phyloP scores from a whole-genome alignment of 2,113 vertebrate genomes.

The Epinephelus lanceolatus region DNA sequence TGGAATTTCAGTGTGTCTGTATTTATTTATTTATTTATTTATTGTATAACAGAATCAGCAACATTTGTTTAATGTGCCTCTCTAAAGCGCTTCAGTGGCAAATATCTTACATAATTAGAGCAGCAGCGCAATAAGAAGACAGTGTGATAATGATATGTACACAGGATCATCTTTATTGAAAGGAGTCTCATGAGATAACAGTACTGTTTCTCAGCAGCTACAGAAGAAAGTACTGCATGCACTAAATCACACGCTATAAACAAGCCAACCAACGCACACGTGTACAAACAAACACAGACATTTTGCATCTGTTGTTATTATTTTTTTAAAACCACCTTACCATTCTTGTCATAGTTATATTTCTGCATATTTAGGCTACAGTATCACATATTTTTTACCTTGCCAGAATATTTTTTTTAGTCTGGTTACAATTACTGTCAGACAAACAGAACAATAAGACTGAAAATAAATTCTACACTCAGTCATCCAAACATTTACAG shows the following conservation, averaged over 20 bases:
- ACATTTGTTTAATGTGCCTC: background rate
- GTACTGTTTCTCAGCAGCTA: slow-evolving; percentile 75
- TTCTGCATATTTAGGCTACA: slow-evolving; percentile 61
- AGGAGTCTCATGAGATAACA: slow-evolving; percentile 66
- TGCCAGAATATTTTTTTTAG: slow-evolving; percentile 39
- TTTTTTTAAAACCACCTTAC: slow-evolving; percentile 32
- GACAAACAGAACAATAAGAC: slow-evolving; percentile 45
- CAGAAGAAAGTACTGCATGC: slow-evolving; percentile 83
- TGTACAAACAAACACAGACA: slow-evolving; percentile 70
- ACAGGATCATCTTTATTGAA: slow-evolving; percentile 83
- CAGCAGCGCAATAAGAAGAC: slow-evolving; percentile 1
- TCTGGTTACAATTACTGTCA: slow-evolving; percentile 41
- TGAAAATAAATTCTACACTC: slow-evolving; percentile 7
- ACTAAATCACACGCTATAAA: slow-evolving; percentile 78
- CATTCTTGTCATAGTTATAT: slow-evolving; percentile 25
- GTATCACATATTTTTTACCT: slow-evolving; percentile 34
- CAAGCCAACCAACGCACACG: slow-evolving; percentile 62
- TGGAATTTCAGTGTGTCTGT: background rate
- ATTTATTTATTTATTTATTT: too few species aligned
- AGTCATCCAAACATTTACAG: slow-evolving; percentile 34
- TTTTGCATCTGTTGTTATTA: slow-evolving; percentile 38
- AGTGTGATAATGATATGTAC: slow-evolving; percentile 34
- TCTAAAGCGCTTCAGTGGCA: background rate
- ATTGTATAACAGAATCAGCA: background rate
- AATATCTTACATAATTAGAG: background rate